These are phyloP conservation scores for Melozone crissalis DNA, from an alignment of 2,113 vertebrate species.

Conservation along the genomic window DNA sequence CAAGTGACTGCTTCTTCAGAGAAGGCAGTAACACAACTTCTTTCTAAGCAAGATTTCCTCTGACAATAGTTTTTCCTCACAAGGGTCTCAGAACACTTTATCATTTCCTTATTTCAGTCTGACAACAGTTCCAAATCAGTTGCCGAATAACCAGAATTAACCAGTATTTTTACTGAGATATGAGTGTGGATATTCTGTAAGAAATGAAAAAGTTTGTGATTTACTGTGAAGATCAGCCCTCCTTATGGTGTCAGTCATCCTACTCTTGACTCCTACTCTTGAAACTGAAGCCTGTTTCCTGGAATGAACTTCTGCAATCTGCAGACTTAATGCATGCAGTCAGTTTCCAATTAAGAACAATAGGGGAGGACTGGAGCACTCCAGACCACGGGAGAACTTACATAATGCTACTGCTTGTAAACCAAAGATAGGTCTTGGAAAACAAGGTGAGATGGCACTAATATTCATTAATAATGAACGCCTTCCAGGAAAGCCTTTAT, in stretches of 20 bases:
- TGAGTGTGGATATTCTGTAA: not conserved
- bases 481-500: not conserved
- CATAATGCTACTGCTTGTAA: not conserved
- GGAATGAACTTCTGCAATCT: not conserved
- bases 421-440: not conserved
- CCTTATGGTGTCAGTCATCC: not conserved
- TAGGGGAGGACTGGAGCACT: not conserved
- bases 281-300: not conserved
- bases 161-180: not conserved
- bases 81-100: not conserved
- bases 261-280: not conserved
- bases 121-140: not conserved
- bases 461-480: not conserved
- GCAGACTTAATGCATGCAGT: not conserved
- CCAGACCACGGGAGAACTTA: not conserved
- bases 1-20: not conserved
- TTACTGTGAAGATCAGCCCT: not conserved
- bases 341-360: not conserved
- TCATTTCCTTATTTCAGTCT: not conserved
- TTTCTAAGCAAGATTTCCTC: rapidly evolving
- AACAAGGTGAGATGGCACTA: not conserved
- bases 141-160: not conserved
- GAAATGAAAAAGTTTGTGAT: not conserved
- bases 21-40: not conserved
- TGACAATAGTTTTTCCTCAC: not conserved